phyloP scores from a whole-genome alignment of 2,888 invertebrate genomes.

The Ichneumon xanthorius region DNA sequence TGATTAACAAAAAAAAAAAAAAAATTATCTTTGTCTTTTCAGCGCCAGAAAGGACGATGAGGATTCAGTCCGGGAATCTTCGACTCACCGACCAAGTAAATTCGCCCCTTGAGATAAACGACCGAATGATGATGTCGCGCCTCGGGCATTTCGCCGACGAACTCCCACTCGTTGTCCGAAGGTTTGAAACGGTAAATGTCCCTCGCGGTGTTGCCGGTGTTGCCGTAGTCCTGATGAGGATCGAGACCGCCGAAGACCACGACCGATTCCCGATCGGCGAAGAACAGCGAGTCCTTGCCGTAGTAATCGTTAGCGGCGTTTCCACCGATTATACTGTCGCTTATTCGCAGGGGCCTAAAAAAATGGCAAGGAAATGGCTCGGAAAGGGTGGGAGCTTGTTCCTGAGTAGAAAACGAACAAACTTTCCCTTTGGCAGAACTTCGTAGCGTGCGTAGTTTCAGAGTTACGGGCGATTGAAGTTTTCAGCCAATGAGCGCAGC shows the following conservation, averaged over 20 bases:
- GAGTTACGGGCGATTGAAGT: neutral
- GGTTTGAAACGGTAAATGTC: slow-evolving; percentile 88
- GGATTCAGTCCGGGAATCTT: neutral
- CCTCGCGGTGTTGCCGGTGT: slow-evolving; percentile 87
- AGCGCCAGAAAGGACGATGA: neutral
- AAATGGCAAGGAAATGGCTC: no score
- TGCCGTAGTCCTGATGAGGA: slow-evolving; percentile 87
- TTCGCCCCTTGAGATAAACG: slow-evolving; percentile 87
- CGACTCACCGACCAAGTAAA: slow-evolving; percentile 88
- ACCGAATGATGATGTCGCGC: slow-evolving; percentile 90
- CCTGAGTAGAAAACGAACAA: neutral
- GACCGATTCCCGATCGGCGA: slow-evolving; percentile 87
- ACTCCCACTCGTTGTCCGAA: slow-evolving; percentile 88
- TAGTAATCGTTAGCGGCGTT: slow-evolving; percentile 83
- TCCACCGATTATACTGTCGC: slow-evolving; percentile 69
- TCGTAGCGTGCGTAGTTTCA: neutral
- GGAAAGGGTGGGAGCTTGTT: neutral
- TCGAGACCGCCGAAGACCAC: slow-evolving; percentile 90
- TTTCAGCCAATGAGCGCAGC: neutral
- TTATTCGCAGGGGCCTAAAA: slow-evolving; percentile 69
- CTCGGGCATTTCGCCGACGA: slow-evolving; percentile 89
- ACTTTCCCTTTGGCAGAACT: neutral
- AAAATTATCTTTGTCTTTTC: slow-evolving; percentile 2
- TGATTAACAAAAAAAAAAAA: slow-evolving; percentile 11
- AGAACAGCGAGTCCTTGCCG: slow-evolving; percentile 86